These are phyloP conservation scores for Gibbula magus DNA, from an alignment of 2,888 invertebrate species.

Conservation along the genomic window DNA sequence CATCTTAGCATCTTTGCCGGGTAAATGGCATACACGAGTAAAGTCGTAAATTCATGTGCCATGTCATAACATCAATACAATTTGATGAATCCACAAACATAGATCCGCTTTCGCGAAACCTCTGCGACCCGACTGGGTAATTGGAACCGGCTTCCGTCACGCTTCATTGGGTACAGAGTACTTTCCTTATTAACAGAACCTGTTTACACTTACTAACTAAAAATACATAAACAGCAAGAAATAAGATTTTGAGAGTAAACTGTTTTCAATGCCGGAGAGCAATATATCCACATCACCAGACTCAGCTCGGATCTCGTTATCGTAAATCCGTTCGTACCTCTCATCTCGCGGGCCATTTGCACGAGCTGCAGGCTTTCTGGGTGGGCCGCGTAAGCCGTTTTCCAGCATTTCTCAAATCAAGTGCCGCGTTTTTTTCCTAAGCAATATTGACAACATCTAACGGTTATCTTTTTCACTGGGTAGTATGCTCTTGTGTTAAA, in stretches of 20 bases:
- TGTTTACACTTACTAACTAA: neutral
- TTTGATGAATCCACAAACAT: too few species aligned
- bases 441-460: neutral
- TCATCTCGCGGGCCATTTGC: neutral
- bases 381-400: neutral
- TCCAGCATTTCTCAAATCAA: neutral
- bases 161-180: neutral
- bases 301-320: neutral
- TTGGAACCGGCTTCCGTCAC: too few species aligned
- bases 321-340: neutral
- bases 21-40: too few species aligned
- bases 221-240: neutral
- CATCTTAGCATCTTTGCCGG: too few species aligned
- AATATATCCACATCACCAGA: neutral
- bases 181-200: neutral
- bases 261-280: neutral
- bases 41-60: too few species aligned
- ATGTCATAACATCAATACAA: too few species aligned
- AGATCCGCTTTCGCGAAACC: too few species aligned
- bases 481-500: neutral
- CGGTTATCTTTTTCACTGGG: neutral
- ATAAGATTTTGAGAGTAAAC: conserved; percentile 3
- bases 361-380: neutral
- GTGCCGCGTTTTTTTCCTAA: neutral
- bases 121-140: too few species aligned